phyloP scores from a whole-genome alignment of 2,888 invertebrate genomes.

The Habroteleia sp. region DNA sequence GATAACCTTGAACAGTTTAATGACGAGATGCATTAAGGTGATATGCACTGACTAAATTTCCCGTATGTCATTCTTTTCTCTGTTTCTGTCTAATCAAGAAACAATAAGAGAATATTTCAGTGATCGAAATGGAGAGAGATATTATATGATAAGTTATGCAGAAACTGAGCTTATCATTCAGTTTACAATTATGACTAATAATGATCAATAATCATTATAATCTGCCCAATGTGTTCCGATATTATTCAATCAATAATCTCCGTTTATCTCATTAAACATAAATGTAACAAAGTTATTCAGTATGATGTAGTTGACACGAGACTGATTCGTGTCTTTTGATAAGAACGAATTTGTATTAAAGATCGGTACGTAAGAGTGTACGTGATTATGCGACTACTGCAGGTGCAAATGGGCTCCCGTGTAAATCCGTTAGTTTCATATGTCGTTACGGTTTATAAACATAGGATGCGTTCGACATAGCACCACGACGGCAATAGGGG shows the following conservation, averaged over 20 bases:
- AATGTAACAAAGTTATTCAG: constrained; percentile 17
- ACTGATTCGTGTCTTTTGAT: constrained; percentile 46
- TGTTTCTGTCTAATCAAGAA: constrained; percentile 20
- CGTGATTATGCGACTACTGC: constrained; percentile 35
- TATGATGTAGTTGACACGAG: constrained; percentile 31
- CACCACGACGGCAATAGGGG: constrained; percentile 58
- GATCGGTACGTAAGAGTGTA: constrained; percentile 27
- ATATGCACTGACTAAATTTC: constrained; percentile 26
- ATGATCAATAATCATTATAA: neutral
- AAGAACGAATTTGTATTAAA: constrained; percentile 43
- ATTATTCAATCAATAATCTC: constrained; percentile 1
- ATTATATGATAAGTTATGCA: too few relatives aligned
- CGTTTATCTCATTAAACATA: constrained; percentile 18
- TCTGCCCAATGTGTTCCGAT: constrained; percentile 9
- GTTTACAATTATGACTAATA: neutral
- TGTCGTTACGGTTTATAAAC: constrained; percentile 79
- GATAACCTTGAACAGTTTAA: constrained; percentile 32
- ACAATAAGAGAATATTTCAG: constrained; percentile 16
- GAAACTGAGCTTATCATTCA: too few relatives aligned
- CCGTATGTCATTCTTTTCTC: constrained; percentile 10
- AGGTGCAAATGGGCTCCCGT: constrained; percentile 67
- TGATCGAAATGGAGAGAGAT: too few relatives aligned
- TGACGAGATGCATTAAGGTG: constrained; percentile 25
- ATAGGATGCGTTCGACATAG: constrained; percentile 74
- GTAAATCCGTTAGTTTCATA: constrained; percentile 76